Base-by-base conservation (phyloP, 2,113 vertebrate species). In the Cyphomyrus discorhynchus region DNA sequence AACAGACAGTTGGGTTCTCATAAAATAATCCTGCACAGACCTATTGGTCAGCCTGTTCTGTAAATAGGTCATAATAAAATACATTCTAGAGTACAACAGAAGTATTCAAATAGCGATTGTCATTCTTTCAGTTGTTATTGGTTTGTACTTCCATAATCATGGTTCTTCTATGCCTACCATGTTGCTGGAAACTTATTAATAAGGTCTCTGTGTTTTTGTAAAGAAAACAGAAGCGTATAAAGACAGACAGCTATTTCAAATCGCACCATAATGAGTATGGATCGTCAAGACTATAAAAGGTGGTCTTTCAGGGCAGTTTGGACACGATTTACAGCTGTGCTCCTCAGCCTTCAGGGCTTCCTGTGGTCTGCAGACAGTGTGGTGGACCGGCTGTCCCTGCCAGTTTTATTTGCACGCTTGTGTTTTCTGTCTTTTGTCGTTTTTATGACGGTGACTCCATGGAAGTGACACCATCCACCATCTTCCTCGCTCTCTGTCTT, bases 401-500 rank as follows among this genome's bases (percentile, higher is more conserved):
- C 66, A 84, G 27, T 82, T 89, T 91, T 88, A 92, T 90, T 83
- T 90, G 80, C 90, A 62, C 62, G 46, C 85, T 53, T 89, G 90
- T 92, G 70, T 88, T 47, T 49, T 52, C 42, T 35, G 45, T 66
- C 62, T 66, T 45, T 27, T 86, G 62, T 90, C 90, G 88, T 86
- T 70, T 91, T 91, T 90, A 91, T 17, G 77, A 90, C 52, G 47
- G 46, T 66, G 77, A 66, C 74, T 66, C 45, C 31, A 87, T 47
- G 35, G 80, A 89, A 90, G 86, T 91, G 91, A 91, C 91, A 92
- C 89, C 89, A 89, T 83, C 88, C 50, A 42, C 39, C 39, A 42
- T 74, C 87, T 84, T 19, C 53, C 88, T 77, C 83, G 50, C 93
- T 93, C 92, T 89, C 91, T 92, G 93, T 95, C 93, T 83, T 53